Percentiles rank a stretch among this genome's conserved stretches.
Evolutionary conservation across 2,888 invertebrate genomes (phyloP).

Genomic region (Eristalis intricaria): DNA sequence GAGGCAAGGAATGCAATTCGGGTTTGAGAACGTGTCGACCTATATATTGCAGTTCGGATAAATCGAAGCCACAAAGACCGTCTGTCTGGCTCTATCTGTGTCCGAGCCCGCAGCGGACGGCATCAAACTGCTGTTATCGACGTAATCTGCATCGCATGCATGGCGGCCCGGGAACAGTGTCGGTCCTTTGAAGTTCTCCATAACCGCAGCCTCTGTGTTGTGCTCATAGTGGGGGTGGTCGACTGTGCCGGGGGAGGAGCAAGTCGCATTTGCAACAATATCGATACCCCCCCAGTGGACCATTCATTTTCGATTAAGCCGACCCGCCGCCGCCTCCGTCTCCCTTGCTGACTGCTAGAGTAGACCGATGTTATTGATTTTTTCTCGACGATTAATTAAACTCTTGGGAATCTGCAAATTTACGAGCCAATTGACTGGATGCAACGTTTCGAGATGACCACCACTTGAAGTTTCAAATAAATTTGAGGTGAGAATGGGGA

Average conservation of each 20-base stretch:
- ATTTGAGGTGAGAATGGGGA: too few relatives aligned
- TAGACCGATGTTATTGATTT: constrained; percentile 42
- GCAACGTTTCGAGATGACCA: too few relatives aligned
- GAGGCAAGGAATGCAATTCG: constrained; percentile 10
- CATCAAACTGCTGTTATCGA: constrained; percentile 41
- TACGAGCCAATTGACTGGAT: neutral
- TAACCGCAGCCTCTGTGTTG: constrained; percentile 28
- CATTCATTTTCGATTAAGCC: constrained; percentile 40
- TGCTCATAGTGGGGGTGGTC: neutral
- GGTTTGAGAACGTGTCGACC: constrained; percentile 39
- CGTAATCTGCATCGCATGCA: constrained; percentile 44
- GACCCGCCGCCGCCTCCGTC: neutral
- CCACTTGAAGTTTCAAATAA: too few relatives aligned
- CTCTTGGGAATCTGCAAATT: constrained; percentile 37
- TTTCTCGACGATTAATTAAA: constrained; percentile 33
- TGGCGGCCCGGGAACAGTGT: constrained; percentile 15
- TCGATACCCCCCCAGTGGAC: constrained; percentile 22
- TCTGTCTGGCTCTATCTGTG: constrained; percentile 1
- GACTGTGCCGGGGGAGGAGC: neutral
- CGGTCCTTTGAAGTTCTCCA: constrained; percentile 51
- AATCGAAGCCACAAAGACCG: constrained; percentile 31
- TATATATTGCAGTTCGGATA: constrained; percentile 4
- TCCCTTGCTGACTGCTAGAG: neutral
- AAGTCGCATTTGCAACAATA: constrained; percentile 14
- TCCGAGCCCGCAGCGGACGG: constrained; percentile 1